Evolutionary conservation across 1,140 invertebrate species (phyloP).

Genomic region (Temnothorax longispinosus): DNA sequence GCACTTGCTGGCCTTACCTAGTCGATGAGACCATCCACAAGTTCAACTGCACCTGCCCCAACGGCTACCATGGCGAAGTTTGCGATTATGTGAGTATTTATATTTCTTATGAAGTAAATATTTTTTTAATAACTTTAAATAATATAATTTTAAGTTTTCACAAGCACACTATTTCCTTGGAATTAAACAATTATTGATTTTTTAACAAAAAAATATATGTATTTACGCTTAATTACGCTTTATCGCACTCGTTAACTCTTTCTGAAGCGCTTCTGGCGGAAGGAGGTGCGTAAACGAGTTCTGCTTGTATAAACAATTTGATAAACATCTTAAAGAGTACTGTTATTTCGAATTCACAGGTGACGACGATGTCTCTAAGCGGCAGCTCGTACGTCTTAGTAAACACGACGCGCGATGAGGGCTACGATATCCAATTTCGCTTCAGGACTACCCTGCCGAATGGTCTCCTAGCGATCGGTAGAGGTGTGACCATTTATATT

Average conservation of each 20-base stretch:
- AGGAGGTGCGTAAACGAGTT: conserved; percentile 46
- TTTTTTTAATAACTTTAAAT: conserved; percentile 8
- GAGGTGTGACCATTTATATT: conserved; percentile 93
- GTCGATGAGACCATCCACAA: conserved; percentile 91
- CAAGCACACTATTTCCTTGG: background rate
- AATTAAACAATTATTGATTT: background rate
- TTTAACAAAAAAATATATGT: background rate
- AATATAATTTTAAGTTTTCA: background rate
- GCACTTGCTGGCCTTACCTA: conserved; percentile 93
- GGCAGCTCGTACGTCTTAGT: conserved; percentile 91
- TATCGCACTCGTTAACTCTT: conserved; percentile 24
- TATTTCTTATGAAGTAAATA: background rate
- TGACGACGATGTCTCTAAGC: conserved; percentile 95
- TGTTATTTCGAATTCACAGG: conserved; percentile 80
- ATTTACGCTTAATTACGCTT: conserved; percentile 25
- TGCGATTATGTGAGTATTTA: conserved; percentile 89
- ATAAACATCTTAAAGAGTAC: background rate
- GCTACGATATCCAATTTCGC: conserved; percentile 94
- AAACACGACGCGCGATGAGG: conserved; percentile 92
- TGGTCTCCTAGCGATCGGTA: conserved; percentile 94
- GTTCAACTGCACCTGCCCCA: conserved; percentile 94
- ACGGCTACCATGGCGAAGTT: conserved; percentile 92
- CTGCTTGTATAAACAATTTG: background rate
- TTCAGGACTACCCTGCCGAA: conserved; percentile 96
- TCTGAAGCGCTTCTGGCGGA: conserved; percentile 30